Conservation (phyloP, 1,140 invertebrate genomes). For the Drosophila ohnishii region DNA sequence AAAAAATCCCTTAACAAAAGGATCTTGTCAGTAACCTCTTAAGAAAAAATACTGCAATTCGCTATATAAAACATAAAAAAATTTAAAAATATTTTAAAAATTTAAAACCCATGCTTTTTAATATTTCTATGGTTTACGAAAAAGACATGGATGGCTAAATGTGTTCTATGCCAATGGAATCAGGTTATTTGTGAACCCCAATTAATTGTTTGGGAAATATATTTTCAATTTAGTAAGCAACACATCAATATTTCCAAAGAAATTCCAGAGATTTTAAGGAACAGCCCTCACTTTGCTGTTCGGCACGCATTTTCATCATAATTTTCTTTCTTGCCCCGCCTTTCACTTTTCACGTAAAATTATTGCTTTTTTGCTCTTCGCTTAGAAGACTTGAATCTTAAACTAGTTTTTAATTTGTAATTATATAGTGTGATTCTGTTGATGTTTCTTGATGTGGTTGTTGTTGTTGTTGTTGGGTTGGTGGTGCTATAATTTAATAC, state of each 20-base stretch:
- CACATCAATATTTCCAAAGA: background rate
- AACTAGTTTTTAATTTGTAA: slow-evolving; percentile 62
- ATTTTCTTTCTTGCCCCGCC: slow-evolving; percentile 25
- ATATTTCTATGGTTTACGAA: background rate
- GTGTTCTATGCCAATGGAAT: background rate
- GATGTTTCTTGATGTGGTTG: slow-evolving; percentile 9
- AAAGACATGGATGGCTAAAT: background rate
- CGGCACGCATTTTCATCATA: slow-evolving; percentile 33
- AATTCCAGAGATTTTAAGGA: background rate
- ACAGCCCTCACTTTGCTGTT: slow-evolving; percentile 35
- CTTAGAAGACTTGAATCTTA: slow-evolving; percentile 66
- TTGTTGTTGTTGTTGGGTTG: slow-evolving; percentile 19
- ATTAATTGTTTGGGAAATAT: background rate
- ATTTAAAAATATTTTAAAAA: background rate
- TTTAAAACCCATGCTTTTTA: background rate
- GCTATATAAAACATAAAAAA: background rate
- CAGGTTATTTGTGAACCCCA: background rate
- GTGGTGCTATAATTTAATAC: slow-evolving; percentile 54
- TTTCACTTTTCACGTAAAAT: slow-evolving; percentile 67
- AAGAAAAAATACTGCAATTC: background rate
- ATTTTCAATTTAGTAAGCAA: background rate
- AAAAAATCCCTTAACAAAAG: too few species aligned
- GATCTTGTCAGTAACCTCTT: background rate
- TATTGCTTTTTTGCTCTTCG: slow-evolving; percentile 77
- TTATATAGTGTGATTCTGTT: slow-evolving; percentile 55